Base-by-base conservation (phyloP, 2,113 vertebrate species). In the Gasterosteus nipponicus region DNA sequence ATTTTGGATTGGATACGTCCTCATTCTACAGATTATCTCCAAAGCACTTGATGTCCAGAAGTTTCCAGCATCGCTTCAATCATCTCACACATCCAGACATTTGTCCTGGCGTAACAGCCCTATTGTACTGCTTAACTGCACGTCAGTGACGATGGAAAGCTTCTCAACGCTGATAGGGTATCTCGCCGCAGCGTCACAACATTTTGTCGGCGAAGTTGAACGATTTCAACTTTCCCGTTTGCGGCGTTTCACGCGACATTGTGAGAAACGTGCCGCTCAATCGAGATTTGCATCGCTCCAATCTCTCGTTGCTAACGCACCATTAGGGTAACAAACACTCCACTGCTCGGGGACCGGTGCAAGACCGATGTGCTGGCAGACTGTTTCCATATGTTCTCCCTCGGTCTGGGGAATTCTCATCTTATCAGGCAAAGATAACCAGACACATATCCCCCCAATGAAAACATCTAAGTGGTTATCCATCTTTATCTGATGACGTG, bases 401-500 rank as follows among this genome's bases (percentile, higher is more conserved):
- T 31, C 31, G n/a, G 19, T 54, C 33, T 70, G n/a, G 49, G 42
- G 62, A 63, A 69, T 69, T 78, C 61, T 62, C 62, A 26, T 85
- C 33, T 73, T 75, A 75, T 73, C 73, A 66, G 75, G n/a, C 42
- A 5, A 26, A 59, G 77, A 85, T 87, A 75, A 80, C 58, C 57
- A 35, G 39, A 74, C 35, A 49, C 70, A 69, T 70, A 77, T 71
- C 33, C 51, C 47, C 42, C 44, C 71, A 81, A 84, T 81, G 70
- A 82, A 87, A 85, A 83, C 35, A 76, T 81, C 68, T 59, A n/a
- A 44, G 62, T 57, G 35, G 63, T 86, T 84, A 77, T 87, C 75
- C 35, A 19, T 73, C 39, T 73, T 77, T 58, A 79, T 76, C 80
- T 26, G 54, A 69, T 63, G 78, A 80, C 82, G 29, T n/a, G 51